A percentile compares a stretch with the other conserved stretches of the same genome.
phyloP scores from a whole-genome alignment of 2,113 vertebrate genomes.

The Chroicocephalus ridibundus region DNA sequence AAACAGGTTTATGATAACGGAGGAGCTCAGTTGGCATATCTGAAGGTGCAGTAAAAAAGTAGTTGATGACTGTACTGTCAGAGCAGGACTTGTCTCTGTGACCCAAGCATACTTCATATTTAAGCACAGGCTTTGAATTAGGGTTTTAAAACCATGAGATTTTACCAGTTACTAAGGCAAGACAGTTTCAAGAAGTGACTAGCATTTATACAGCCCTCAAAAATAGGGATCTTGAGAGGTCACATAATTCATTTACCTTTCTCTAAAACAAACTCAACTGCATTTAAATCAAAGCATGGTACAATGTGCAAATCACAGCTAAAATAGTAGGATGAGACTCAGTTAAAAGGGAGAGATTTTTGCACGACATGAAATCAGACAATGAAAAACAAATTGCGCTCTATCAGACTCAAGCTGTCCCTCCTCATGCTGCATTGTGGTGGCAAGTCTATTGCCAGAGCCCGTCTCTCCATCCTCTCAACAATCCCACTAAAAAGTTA shows the following conservation, averaged over 20 bases:
- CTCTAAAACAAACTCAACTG: neutral
- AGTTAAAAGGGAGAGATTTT: neutral
- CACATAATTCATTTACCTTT: neutral
- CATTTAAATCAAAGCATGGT: neutral
- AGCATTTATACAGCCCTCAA: neutral
- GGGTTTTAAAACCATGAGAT: neutral
- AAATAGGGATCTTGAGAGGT: neutral
- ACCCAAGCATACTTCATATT: neutral
- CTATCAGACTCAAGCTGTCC: neutral
- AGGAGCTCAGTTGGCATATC: neutral
- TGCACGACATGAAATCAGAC: neutral
- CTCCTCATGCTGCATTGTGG: neutral
- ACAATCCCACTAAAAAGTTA: neutral
- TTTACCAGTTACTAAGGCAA: neutral
- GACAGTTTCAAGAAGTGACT: neutral
- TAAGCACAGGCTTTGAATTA: neutral
- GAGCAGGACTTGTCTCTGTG: neutral
- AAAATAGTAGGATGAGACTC: neutral
- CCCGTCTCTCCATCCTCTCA: neutral
- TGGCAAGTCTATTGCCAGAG: neutral
- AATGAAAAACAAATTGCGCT: neutral
- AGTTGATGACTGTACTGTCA: neutral
- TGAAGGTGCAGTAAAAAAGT: neutral
- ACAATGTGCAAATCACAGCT: neutral
- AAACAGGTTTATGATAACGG: neutral